A percentile compares a stretch with the other conserved stretches of the same genome.
phyloP scores from a whole-genome alignment of 2,797 vertebrate genomes.

The Phalanger gymnotis region DNA sequence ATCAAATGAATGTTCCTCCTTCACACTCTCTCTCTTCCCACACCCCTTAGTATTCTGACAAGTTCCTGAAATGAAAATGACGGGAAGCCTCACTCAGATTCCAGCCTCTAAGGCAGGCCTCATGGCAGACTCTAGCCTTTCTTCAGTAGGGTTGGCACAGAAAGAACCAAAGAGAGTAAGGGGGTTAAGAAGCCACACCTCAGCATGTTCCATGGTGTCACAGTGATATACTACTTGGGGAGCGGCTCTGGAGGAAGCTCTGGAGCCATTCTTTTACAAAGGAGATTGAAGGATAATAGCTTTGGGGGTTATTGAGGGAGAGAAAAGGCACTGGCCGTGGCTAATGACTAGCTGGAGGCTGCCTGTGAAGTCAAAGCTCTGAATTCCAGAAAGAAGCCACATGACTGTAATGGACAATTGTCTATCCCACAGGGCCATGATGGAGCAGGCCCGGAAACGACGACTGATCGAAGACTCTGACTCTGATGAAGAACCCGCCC shows the following conservation, averaged over 20 bases:
- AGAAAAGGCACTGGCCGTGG: not conserved
- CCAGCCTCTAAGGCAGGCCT: not conserved
- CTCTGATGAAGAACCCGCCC: conserved; percentile 86
- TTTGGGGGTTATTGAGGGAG: not conserved
- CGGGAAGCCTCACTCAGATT: not conserved
- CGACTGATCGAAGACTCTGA: conserved; percentile 90
- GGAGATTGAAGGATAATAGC: not conserved
- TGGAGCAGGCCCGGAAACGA: conserved; percentile 89
- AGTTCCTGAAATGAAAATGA: not conserved
- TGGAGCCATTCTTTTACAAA: not conserved
- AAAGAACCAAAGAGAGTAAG: not conserved
- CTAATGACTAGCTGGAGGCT: not conserved
- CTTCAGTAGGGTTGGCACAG: not conserved
- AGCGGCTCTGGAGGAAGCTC: not conserved
- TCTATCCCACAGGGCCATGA: conserved; percentile 83
- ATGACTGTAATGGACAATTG: accelerated
- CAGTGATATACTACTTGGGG: not conserved
- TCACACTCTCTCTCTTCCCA: not conserved
- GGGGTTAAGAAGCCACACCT: not conserved
- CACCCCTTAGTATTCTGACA: not conserved
- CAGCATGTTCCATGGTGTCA: not conserved
- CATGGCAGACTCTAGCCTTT: not conserved
- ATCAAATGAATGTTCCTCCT: not conserved
- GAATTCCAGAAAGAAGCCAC: accelerated
- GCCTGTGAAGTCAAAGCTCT: not conserved